Base-by-base conservation (phyloP, 2,797 vertebrate genomes). In the Phaenicophaeus curvirostris region DNA sequence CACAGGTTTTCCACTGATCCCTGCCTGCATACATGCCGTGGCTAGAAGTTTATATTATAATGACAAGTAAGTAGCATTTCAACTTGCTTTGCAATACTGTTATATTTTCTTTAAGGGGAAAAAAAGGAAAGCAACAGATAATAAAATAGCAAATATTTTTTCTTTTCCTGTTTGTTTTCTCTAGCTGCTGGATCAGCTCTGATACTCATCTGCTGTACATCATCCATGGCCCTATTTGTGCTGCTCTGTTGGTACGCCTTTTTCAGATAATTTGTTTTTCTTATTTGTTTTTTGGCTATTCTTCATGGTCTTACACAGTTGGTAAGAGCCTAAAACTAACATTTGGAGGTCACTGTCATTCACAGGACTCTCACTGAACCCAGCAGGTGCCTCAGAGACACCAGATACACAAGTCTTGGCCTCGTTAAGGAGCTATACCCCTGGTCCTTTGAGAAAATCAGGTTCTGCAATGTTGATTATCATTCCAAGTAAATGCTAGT, bases 131-230 rank as follows among this genome's bases (percentile, higher is more conserved):
- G 48, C 8, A 58, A 82, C 23, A 51, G 50, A 35, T 58, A 35
- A 62, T 24, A 72, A 92, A 80, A 69, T 42, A 8, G 27, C 20
- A n/a, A 30, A 59, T 91, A 5, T 39, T 72, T 14, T 67, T 68
- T 20, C 39, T 94, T 62, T 86, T 24, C 33, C 48, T 81, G 7
- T 77, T 61, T 87, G 19, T 97, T 88, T 96, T 78, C 53, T 79
- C 67, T 95, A 99, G 99, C 94, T 99, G 99, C 95, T 99, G 99
- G 99, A 99, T 99, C 95, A 99, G 99, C 97, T 99, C 99, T 75
- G 99, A 99, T 89, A 99, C 99, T 6, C 99, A 99, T 28, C 98
- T 99, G 30, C 98, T 99, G 79, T 99, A 99, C 95, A 99, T 99
- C 95, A 99, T 99, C 97, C 99, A 99, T 4, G 99, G 99, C 5